Evolutionary conservation across 2,113 vertebrate genomes (phyloP).

Genomic region (Lycocorax pyrrhopterus): DNA sequence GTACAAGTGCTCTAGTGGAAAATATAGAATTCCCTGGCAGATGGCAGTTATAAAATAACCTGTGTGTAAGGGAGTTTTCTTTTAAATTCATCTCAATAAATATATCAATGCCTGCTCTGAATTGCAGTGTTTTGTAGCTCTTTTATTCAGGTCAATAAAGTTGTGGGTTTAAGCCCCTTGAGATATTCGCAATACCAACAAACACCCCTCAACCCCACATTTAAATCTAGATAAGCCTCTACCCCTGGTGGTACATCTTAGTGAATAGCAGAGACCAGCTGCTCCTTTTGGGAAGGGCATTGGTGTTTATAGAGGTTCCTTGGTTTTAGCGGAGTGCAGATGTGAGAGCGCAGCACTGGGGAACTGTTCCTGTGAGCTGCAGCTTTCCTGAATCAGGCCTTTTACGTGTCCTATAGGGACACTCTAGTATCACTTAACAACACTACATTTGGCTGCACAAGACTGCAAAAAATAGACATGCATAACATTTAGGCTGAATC

Average conservation of each 20-base stretch:
- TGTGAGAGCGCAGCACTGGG: not conserved
- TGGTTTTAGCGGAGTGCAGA: not conserved
- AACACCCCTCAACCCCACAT: too few relatives aligned
- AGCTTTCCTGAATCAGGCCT: not conserved
- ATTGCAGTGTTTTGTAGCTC: not conserved
- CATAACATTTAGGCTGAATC: not conserved
- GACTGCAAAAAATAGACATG: not conserved
- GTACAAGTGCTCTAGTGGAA: not conserved
- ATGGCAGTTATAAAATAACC: not conserved
- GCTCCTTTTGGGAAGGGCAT: not conserved
- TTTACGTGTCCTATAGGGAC: not conserved
- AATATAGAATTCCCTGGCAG: not conserved
- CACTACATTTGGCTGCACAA: not conserved
- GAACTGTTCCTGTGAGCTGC: not conserved
- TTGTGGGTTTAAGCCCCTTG: not conserved
- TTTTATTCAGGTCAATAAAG: not conserved
- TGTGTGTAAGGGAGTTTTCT: not conserved
- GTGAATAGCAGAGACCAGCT: not conserved
- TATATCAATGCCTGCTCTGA: not conserved
- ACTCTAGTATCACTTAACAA: not conserved
- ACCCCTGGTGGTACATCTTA: not conserved
- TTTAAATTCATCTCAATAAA: not conserved
- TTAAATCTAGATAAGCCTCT: not conserved
- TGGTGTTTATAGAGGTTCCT: not conserved
- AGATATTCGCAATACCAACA: not conserved